Evolutionary conservation across 2,888 invertebrate species (phyloP), one percentile per base, ranked within the genome.

Genomic region (Cheilosia pagana): DNA sequence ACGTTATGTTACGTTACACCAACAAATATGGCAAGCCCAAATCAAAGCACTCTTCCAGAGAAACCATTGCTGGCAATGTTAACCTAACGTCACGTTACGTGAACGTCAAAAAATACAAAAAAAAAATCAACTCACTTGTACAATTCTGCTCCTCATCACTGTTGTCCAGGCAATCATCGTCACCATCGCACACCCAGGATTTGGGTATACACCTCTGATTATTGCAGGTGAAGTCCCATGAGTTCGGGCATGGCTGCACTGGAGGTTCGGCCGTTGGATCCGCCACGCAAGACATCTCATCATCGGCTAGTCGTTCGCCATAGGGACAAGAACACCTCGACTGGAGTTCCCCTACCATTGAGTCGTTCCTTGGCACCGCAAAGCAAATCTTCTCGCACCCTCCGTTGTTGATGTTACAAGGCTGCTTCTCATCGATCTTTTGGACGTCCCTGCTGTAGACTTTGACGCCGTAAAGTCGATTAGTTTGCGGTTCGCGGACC

Each of bases 321-420:
- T 98, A 97, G 0, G 98, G 98, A 92, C 99, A 99, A 0, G 96
- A 98, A 90, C 99, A 99, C 86, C 94, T 94, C 0, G 94, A 94
- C 1, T 93, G 93, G 57, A 97, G 89, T 14, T 92, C 90, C 0
- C 72, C 72, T 0, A 50, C 50, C 50, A 85, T 39, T 12, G 92
- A 91, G 0, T 93, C 92, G 70, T 92, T 93, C 21, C 93, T 92
- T 0, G 97, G 97, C 0, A 98, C 93, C 0, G 98, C 97, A 90
- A 99, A 99, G 90, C 99, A 99, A 62, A 99, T 94, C 90, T 99
- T 98, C 86, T 97, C 95, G 90, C 99, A 99, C 87, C 96, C 96
- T 0, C 98, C 98, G 89, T 98, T 98, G 89, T 95, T 94, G 19
- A 94, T 93, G 16, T 95, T 93, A 89, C 98, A 99, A 0, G 98